These are phyloP conservation scores for Scaptodrosophila lebanonensis DNA, from an alignment of 1,140 invertebrate species.

Conservation along the genomic window DNA sequence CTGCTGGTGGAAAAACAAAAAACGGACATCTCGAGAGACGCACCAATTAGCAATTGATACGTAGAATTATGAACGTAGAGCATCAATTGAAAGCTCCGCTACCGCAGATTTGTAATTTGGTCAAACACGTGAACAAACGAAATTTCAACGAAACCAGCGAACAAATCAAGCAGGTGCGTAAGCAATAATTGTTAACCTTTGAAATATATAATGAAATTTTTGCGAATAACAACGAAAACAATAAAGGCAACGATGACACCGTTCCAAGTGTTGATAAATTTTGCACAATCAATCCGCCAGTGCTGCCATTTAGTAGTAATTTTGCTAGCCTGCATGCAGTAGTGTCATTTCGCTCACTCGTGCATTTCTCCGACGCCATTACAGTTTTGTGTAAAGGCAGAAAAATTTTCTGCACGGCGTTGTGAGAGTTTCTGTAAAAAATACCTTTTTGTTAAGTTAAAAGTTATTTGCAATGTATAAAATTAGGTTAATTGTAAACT, in stretches of 20 bases:
- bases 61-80: slow-evolving; percentile 97
- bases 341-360: slow-evolving; percentile 60
- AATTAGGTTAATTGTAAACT: slow-evolving; percentile 19
- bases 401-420: slow-evolving; percentile 60
- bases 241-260: slow-evolving; percentile 23
- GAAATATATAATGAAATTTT: slow-evolving; percentile 2
- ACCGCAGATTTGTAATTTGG: slow-evolving; percentile 97
- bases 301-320: slow-evolving; percentile 77
- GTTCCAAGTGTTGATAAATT: slow-evolving; percentile 49
- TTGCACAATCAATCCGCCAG: slow-evolving; percentile 22
- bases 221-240: slow-evolving; percentile 44
- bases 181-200: slow-evolving; percentile 6
- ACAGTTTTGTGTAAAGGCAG: slow-evolving; percentile 61
- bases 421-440: slow-evolving; percentile 56
- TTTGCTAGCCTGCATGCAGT: slow-evolving; percentile 80
- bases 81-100: slow-evolving; percentile 96
- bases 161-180: slow-evolving; percentile 78
- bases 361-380: slow-evolving; percentile 74
- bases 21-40: slow-evolving; percentile 23
- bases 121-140: slow-evolving; percentile 96
- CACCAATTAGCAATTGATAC: slow-evolving; percentile 46
- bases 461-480: slow-evolving; percentile 48
- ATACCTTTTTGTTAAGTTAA: slow-evolving; percentile 50
- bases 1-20: slow-evolving; percentile 30
- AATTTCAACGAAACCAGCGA: slow-evolving; percentile 89